Base-by-base conservation (phyloP, 2,888 invertebrate genomes). In the Hirtodrosophila confusa region DNA sequence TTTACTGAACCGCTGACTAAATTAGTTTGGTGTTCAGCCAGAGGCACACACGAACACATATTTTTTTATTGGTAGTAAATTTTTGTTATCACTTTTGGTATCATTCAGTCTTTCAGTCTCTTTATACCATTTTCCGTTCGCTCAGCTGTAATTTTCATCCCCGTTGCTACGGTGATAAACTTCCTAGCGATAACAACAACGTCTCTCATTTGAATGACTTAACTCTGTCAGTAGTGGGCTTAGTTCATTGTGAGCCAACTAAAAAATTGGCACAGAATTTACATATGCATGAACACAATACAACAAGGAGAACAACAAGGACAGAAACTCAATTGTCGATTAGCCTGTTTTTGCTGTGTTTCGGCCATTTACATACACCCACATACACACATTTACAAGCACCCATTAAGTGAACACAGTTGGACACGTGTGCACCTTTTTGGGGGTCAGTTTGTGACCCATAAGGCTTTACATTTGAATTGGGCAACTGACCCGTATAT, bases 401-500 rank as follows among this genome's bases (percentile, higher is more conserved):
- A 57, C 23, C 31, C 31, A 31, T 31, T 31, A 4, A 31, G 6
- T 31, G 7, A 4, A 61, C 31, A 54, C 51, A 57, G 29, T 36
- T 36, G 37, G 37, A 36, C 62, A 75, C 63, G 60, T 67, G 56
- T 47, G 40, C 41, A 45, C 37, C 47, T 49, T 51, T 64, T 63
- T 51, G 7, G 27, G 51, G 27, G 48, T 41, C 48, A 36, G 36
- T 37, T 40, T 51, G 45, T 66, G 62, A 29, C 17, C 65, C 62
- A 55, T 45, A 47, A 51, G 51, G 60, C 57, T 76, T 62, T 67
- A 37, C 48, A 76, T 76, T 64, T 61, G 62, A 65, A 54, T 54
- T 53, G 60, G 49, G 24, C 58, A 48, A 53, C 54, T 77, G 78
- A 73, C 72, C 72, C 80, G 69, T 64, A 84, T 82, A 69, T 80